A percentile compares a stretch with the other conserved stretches of the same genome.
Conservation (phyloP, 2,797 vertebrate species). For the Peromyscus melanophrys region DNA sequence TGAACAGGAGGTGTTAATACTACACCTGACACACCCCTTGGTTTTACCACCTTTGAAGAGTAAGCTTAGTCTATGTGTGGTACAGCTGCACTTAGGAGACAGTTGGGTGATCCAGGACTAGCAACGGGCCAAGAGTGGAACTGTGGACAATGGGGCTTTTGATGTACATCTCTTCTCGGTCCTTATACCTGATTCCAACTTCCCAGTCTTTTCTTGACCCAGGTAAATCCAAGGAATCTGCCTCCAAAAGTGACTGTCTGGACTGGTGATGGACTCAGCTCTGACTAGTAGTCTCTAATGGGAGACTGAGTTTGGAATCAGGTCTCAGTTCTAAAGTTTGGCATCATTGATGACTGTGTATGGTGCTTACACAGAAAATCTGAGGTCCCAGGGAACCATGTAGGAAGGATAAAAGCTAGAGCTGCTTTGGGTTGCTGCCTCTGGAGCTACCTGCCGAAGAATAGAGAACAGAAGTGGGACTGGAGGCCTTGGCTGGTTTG, state of each 20-base stretch:
- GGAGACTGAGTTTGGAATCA: background rate
- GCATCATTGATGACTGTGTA: background rate
- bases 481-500: background rate
- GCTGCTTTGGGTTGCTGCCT: constrained; percentile 33
- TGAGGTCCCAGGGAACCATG: background rate
- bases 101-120: background rate
- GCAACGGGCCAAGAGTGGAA: background rate
- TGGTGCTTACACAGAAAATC: background rate
- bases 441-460: background rate
- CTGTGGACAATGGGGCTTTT: background rate
- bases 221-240: background rate
- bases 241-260: background rate
- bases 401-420: background rate
- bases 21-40: background rate
- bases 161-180: too few relatives aligned
- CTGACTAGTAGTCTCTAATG: background rate
- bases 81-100: background rate
- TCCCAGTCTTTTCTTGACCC: background rate
- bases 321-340: background rate
- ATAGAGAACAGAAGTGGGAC: background rate
- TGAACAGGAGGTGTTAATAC: background rate
- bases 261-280: background rate
- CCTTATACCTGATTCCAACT: background rate
- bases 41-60: background rate
- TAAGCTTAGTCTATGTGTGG: background rate